These are phyloP conservation scores for Rhinogobius similis DNA, from an alignment of 2,113 vertebrate genomes.

Conservation along the genomic window DNA sequence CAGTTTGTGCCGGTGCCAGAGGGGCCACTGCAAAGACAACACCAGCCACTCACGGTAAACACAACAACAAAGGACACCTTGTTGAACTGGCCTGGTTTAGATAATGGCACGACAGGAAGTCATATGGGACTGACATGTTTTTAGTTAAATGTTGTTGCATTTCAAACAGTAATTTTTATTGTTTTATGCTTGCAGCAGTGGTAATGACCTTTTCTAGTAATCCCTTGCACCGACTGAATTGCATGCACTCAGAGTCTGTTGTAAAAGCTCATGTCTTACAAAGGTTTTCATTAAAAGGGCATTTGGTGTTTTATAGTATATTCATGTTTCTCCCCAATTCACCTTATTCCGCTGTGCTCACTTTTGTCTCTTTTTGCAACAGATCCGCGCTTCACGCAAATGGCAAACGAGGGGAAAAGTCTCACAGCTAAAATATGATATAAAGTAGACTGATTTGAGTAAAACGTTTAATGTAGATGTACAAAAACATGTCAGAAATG, in stretches of 20 bases:
- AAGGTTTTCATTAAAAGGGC: background rate
- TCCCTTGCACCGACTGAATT: background rate
- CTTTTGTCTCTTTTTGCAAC: too few species aligned
- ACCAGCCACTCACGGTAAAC: constrained; percentile 37
- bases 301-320: background rate
- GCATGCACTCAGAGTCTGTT: background rate
- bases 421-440: too few species aligned
- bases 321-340: too few species aligned
- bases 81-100: background rate
- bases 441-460: too few species aligned
- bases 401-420: too few species aligned
- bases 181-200: background rate
- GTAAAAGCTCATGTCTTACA: background rate
- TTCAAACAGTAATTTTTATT: background rate
- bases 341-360: too few species aligned
- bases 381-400: too few species aligned
- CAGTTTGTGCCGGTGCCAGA: constrained; percentile 33
- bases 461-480: too few species aligned
- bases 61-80: constrained; percentile 39
- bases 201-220: background rate
- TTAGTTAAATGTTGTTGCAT: background rate
- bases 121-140: background rate
- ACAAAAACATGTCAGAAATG: too few species aligned
- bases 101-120: constrained; percentile 4
- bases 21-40: constrained; percentile 35